A percentile compares a stretch with the other conserved stretches of the same genome.
phyloP scores from a whole-genome alignment of 1,140 invertebrate species.

The Melitaea cinxia region DNA sequence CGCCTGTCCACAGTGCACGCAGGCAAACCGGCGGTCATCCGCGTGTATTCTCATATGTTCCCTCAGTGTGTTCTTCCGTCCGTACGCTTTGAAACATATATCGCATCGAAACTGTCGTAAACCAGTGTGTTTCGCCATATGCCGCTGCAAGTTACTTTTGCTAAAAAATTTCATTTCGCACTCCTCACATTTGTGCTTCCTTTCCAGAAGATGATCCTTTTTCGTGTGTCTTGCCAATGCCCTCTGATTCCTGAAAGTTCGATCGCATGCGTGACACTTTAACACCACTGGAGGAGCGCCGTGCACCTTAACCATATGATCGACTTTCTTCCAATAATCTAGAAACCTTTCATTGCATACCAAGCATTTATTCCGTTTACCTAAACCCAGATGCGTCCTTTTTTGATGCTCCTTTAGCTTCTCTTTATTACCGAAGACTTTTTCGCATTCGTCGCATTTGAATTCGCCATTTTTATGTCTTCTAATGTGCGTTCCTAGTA shows the following conservation, averaged over 20 bases:
- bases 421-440: conserved; percentile 46
- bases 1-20: conserved; percentile 49
- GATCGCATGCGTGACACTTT: conserved; percentile 59
- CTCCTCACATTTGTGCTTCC: conserved; percentile 57
- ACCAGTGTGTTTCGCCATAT: conserved; percentile 88
- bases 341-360: conserved; percentile 57
- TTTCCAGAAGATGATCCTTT: conserved; percentile 59
- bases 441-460: conserved; percentile 53
- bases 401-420: conserved; percentile 52
- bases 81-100: conserved; percentile 89
- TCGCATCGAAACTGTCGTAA: conserved; percentile 89
- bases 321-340: conserved; percentile 55
- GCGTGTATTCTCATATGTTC: conserved; percentile 83
- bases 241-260: conserved; percentile 50
- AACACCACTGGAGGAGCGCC: conserved; percentile 49
- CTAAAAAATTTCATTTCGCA: conserved; percentile 89
- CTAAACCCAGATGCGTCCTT: conserved; percentile 48
- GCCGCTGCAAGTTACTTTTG: conserved; percentile 87
- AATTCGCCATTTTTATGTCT: conserved; percentile 49
- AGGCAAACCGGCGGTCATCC: conserved; percentile 54
- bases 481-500: conserved; percentile 46
- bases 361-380: conserved; percentile 53
- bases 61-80: conserved; percentile 88
- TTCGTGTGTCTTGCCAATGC: conserved; percentile 53
- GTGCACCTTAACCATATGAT: conserved; percentile 59